Conservation (phyloP, 2,113 vertebrate genomes). For the Oryzias woworae region DNA sequence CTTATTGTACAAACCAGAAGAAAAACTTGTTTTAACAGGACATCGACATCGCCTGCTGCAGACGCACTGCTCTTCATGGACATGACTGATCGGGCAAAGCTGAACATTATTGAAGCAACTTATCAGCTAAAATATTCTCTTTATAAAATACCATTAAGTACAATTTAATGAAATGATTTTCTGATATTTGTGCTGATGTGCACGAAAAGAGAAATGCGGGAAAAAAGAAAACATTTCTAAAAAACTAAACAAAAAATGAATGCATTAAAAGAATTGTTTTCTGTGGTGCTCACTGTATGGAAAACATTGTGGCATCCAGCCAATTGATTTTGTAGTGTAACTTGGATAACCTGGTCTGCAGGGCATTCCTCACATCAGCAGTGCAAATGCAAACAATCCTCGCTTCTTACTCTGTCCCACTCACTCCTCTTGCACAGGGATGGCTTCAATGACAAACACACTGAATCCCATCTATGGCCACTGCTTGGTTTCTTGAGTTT, state of each 20-base stretch:
- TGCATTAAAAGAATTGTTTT: not conserved
- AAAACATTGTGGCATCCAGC: constrained; percentile 47
- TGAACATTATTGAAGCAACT: too few species aligned
- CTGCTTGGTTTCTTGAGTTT: too few species aligned
- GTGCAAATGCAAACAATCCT: constrained; percentile 9
- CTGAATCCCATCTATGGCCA: not conserved
- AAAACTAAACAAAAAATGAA: not conserved
- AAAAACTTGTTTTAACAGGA: too few species aligned
- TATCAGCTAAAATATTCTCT: too few species aligned
- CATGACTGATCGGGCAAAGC: too few species aligned
- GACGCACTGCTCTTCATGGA: too few species aligned
- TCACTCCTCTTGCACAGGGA: constrained; percentile 2
- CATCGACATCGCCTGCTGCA: too few species aligned
- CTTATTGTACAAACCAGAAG: too few species aligned
- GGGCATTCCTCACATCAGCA: constrained; percentile 28
- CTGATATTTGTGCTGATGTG: too few species aligned
- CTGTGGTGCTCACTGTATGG: constrained; percentile 37
- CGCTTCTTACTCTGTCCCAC: constrained; percentile 6
- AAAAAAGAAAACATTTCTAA: not conserved
- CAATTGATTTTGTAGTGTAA: constrained; percentile 57
- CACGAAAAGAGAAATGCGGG: too few species aligned
- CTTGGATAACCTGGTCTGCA: constrained; percentile 50
- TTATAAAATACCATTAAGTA: too few species aligned
- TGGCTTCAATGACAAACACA: not conserved
- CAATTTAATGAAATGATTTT: too few species aligned